Conservation (phyloP, 2,113 vertebrate species). For the Glaucidium brasilianum region DNA sequence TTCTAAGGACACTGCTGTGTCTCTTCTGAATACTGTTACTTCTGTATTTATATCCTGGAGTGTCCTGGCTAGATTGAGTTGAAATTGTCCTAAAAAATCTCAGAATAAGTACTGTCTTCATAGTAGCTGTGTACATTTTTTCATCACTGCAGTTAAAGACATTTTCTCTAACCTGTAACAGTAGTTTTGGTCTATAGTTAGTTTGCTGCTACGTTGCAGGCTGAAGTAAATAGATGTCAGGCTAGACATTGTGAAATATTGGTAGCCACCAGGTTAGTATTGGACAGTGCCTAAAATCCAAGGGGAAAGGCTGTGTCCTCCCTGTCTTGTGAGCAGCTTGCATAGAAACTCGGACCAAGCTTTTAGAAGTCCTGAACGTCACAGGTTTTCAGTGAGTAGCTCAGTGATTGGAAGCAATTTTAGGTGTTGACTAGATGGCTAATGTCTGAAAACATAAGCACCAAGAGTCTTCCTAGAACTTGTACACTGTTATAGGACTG, state of each 20-base stretch:
- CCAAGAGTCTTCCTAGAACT: not conserved
- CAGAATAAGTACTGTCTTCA: not conserved
- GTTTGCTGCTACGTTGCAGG: not conserved
- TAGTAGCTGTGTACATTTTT: not conserved
- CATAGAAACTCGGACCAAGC: not conserved
- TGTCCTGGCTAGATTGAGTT: not conserved
- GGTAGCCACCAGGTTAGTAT: not conserved
- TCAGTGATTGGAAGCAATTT: not conserved
- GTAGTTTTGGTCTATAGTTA: not conserved
- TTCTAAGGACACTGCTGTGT: not conserved
- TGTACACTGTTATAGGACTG: not conserved
- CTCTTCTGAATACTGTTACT: not conserved
- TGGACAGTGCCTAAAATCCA: not conserved
- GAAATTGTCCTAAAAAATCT: not conserved
- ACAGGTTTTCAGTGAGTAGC: not conserved
- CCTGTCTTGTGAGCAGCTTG: not conserved
- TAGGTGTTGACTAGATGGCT: not conserved
- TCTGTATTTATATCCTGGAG: not conserved
- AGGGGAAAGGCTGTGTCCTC: not conserved
- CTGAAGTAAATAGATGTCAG: not conserved
- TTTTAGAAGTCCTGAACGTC: not conserved
- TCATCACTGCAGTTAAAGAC: not conserved
- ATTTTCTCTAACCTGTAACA: not conserved
- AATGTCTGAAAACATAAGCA: not conserved
- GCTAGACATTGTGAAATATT: not conserved